Evolutionary conservation across 2,113 vertebrate genomes (phyloP).

Genomic region (Ploceus nigricollis): DNA sequence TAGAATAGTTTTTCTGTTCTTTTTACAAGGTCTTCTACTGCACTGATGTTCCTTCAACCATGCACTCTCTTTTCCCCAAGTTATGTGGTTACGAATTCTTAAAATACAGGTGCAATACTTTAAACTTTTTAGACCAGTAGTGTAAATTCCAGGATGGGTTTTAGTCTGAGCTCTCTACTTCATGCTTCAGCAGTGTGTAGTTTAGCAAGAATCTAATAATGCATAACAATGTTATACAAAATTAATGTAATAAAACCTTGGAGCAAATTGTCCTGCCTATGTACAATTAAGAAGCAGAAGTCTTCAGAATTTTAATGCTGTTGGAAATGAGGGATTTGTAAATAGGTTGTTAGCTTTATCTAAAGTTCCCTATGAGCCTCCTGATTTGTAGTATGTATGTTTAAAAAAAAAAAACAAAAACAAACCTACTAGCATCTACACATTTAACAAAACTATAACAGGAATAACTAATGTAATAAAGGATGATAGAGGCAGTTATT

Average conservation of each 20-base stretch:
- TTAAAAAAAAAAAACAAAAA: neutral
- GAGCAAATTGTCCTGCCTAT: conserved; percentile 39
- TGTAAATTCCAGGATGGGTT: neutral
- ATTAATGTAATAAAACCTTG: conserved; percentile 53
- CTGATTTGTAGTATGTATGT: neutral
- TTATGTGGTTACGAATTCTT: neutral
- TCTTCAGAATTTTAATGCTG: conserved; percentile 28
- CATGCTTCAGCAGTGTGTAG: neutral
- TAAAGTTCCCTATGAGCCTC: neutral
- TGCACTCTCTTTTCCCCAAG: neutral
- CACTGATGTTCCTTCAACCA: neutral
- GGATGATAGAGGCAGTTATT: neutral
- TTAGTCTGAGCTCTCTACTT: neutral
- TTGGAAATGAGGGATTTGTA: conserved; percentile 4
- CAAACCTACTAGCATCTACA: neutral
- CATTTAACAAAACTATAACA: neutral
- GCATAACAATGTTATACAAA: conserved; percentile 45
- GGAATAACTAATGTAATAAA: neutral
- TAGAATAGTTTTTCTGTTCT: neutral
- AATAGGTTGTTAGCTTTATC: neutral
- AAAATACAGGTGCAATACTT: neutral
- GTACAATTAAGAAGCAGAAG: conserved; percentile 41
- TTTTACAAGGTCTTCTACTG: neutral
- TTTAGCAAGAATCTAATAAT: conserved; percentile 44
- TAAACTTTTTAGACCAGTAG: neutral